phyloP scores from a whole-genome alignment of 2,888 invertebrate genomes.

The Pyrocoelia pectoralis region DNA sequence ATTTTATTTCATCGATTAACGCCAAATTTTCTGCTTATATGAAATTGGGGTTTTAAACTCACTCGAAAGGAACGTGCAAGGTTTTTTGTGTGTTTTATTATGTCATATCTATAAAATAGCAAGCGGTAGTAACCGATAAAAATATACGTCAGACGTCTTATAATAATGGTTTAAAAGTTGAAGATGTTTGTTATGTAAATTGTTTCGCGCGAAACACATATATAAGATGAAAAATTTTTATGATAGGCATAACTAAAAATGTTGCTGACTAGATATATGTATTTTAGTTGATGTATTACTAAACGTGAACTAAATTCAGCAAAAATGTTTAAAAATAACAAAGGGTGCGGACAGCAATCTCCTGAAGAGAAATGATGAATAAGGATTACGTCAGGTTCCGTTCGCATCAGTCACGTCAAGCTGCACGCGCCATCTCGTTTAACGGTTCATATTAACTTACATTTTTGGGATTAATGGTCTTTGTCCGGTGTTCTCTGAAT shows the following conservation, averaged over 20 bases:
- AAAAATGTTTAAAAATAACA: slow-evolving; percentile 29
- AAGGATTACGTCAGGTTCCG: slow-evolving; percentile 34
- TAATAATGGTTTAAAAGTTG: slow-evolving; percentile 8
- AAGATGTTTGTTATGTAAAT: slow-evolving; percentile 8
- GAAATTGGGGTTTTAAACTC: neutral
- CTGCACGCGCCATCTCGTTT: slow-evolving; percentile 24
- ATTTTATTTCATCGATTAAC: too few relatives aligned
- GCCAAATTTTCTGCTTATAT: too few relatives aligned
- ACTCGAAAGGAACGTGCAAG: neutral
- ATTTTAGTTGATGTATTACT: slow-evolving; percentile 21
- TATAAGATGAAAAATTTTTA: neutral
- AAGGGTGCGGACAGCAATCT: slow-evolving; percentile 31
- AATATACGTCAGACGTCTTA: slow-evolving; percentile 2
- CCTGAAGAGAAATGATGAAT: slow-evolving; percentile 29
- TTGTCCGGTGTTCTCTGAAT: slow-evolving; percentile 24
- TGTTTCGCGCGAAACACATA: neutral
- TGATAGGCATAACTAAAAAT: neutral
- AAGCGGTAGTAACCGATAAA: slow-evolving; percentile 3
- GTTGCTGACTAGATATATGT: slow-evolving; percentile 1
- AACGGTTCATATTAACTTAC: slow-evolving; percentile 27
- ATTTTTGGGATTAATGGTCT: slow-evolving; percentile 29
- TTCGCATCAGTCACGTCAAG: slow-evolving; percentile 32
- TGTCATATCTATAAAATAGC: slow-evolving; percentile 3
- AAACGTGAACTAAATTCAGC: slow-evolving; percentile 22
- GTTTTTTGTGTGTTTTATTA: neutral